A percentile compares a stretch with the other conserved stretches of the same genome.
Conservation (phyloP, 2,113 vertebrate genomes). For the Lutjanus erythropterus region DNA sequence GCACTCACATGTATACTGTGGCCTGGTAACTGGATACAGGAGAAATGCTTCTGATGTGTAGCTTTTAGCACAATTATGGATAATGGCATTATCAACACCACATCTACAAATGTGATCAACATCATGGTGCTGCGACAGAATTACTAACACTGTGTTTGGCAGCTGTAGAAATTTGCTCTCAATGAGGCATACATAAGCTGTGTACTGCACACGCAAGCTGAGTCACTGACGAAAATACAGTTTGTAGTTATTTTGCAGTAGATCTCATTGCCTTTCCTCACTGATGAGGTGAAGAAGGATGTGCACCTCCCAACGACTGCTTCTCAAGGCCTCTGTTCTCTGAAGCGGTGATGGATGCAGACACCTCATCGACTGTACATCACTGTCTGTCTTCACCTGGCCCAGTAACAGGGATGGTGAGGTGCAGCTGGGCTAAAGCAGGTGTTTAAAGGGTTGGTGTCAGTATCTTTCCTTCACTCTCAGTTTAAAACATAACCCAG, state of each 20-base stretch:
- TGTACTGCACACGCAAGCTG: slow-evolving; percentile 14
- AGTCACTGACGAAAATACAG: slow-evolving; percentile 17
- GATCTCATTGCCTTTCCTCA: slow-evolving; percentile 5
- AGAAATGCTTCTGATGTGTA: slow-evolving; percentile 46
- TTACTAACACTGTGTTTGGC: slow-evolving; percentile 37
- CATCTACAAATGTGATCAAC: slow-evolving; percentile 41
- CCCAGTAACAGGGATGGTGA: neutral
- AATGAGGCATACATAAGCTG: slow-evolving; percentile 24
- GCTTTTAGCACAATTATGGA: slow-evolving; percentile 47
- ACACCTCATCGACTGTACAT: slow-evolving; percentile 42
- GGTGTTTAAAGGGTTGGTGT: slow-evolving; percentile 1
- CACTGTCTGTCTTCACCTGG: slow-evolving; percentile 23
- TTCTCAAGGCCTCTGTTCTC: slow-evolving; percentile 55
- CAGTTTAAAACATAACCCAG: slow-evolving; percentile 11
- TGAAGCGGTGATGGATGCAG: slow-evolving; percentile 54
- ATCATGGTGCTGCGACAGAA: slow-evolving; percentile 9
- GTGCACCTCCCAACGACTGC: slow-evolving; percentile 24
- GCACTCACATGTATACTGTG: slow-evolving; percentile 13
- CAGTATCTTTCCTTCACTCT: neutral
- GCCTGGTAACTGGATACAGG: slow-evolving; percentile 40
- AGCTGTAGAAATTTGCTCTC: slow-evolving; percentile 8
- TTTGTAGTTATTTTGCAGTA: slow-evolving; percentile 5
- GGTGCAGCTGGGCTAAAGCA: slow-evolving; percentile 3
- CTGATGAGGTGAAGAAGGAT: slow-evolving; percentile 29
- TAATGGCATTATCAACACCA: slow-evolving; percentile 32